Percentiles rank a stretch among this genome's conserved stretches.
These are phyloP conservation scores for Leucoptera coffeella DNA, from an alignment of 2,888 invertebrate genomes.

Conservation along the genomic window DNA sequence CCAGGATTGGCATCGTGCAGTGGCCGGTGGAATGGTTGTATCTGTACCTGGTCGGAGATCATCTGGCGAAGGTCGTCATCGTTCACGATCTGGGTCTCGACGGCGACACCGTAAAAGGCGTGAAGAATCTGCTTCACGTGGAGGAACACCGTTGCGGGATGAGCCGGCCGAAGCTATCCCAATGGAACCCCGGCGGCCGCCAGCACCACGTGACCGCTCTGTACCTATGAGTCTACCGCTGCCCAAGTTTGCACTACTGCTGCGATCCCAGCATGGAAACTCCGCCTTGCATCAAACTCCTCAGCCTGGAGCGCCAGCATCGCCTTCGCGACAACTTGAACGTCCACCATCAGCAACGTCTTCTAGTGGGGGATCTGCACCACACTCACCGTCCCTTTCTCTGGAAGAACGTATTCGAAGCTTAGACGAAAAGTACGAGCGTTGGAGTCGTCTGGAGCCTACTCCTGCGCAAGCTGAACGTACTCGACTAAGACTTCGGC, in stretches of 20 bases:
- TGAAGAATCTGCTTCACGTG: constrained; percentile 58
- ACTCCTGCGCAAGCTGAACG: constrained; percentile 54
- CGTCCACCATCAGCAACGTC: constrained; percentile 68
- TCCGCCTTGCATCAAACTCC: constrained; percentile 35
- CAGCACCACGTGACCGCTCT: constrained; percentile 49
- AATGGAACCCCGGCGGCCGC: constrained; percentile 68
- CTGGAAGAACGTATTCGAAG: constrained; percentile 89
- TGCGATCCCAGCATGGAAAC: constrained; percentile 46
- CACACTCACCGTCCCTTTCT: constrained; percentile 61
- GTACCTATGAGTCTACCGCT: constrained; percentile 76
- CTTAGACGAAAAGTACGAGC: constrained; percentile 89
- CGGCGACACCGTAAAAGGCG: constrained; percentile 59
- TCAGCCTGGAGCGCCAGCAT: constrained; percentile 47
- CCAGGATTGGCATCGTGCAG: constrained; percentile 30
- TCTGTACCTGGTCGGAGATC: constrained; percentile 23
- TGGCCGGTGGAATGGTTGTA: constrained; percentile 12
- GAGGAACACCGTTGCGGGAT: constrained; percentile 81
- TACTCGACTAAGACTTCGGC: constrained; percentile 61
- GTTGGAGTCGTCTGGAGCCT: constrained; percentile 68
- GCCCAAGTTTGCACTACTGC: constrained; percentile 79
- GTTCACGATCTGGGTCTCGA: constrained; percentile 49
- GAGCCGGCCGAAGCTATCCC: constrained; percentile 66
- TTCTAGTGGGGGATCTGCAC: constrained; percentile 67
- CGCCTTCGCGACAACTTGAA: constrained; percentile 58
- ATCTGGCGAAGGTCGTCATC: constrained; percentile 21